These are phyloP conservation scores for Potamilus streckersoni DNA, from an alignment of 1,140 invertebrate species.

Conservation along the genomic window DNA sequence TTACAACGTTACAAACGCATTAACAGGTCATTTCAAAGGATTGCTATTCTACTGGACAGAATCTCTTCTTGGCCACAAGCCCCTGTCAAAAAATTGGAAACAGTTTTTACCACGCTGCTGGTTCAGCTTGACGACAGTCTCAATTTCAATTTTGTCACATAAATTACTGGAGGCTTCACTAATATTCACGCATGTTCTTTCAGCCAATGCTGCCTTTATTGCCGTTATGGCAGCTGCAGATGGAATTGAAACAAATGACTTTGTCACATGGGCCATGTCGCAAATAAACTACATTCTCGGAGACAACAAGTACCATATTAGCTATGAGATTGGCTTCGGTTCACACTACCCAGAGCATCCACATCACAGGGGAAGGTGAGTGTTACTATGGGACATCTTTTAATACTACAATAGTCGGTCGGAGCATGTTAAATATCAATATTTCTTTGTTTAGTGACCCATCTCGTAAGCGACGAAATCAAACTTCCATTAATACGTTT, in stretches of 20 bases:
- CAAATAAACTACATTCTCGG: conserved; percentile 77
- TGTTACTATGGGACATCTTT: no score
- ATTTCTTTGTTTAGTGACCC: background rate
- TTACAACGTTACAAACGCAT: no score
- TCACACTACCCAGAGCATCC: conserved; percentile 62
- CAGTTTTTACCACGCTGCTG: no score
- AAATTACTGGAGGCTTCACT: no score
- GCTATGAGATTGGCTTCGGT: conserved; percentile 76
- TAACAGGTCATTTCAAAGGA: no score
- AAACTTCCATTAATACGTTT: background rate
- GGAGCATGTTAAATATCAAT: background rate
- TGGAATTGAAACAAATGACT: conserved; percentile 14
- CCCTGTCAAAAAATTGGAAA: no score
- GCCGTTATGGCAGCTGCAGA: conserved; percentile 18
- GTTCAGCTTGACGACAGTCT: no score
- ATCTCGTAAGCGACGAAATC: background rate
- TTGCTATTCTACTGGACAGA: no score
- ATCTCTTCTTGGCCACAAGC: no score
- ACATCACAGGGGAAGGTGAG: conserved; percentile 43
- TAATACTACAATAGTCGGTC: background rate
- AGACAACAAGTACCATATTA: conserved; percentile 71
- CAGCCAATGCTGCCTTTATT: conserved; percentile 26
- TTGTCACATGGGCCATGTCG: conserved; percentile 69
- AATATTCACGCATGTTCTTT: background rate
- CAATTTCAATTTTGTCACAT: no score